Conservation (phyloP, 2,113 vertebrate species). For the Ammospiza caudacuta region DNA sequence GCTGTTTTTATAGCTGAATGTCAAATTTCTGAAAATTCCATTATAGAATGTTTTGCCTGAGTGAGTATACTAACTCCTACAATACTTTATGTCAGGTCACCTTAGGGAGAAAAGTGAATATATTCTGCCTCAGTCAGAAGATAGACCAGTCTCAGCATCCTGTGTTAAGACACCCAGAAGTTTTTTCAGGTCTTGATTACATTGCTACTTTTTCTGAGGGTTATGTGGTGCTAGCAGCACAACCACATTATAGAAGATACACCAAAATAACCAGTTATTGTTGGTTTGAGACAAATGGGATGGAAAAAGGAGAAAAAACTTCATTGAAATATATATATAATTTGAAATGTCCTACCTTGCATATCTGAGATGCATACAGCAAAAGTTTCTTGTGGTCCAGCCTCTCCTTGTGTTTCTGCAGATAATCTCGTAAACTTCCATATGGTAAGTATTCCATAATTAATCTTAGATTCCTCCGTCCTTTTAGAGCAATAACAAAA, state of each 20-base stretch:
- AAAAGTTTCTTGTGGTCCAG: conserved; percentile 93
- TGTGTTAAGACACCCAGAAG: background rate
- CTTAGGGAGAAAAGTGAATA: background rate
- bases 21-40: background rate
- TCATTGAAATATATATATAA: background rate
- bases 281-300: background rate
- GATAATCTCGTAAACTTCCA: conserved; percentile 95
- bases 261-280: background rate
- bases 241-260: background rate
- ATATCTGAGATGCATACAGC: conserved; percentile 92
- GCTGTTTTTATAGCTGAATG: background rate
- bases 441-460: conserved; percentile 98
- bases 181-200: background rate
- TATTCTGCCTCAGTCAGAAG: background rate
- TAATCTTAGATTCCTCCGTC: conserved; percentile 90
- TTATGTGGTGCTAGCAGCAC: background rate
- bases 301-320: background rate
- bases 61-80: background rate
- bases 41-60: background rate
- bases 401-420: conserved; percentile 91
- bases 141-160: background rate
- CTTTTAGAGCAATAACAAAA: conserved; percentile 70
- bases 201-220: background rate
- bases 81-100: background rate
- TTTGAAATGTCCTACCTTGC: conserved; percentile 83